Evolutionary conservation across 2,888 invertebrate genomes (phyloP).

Genomic region (Timandra comae): DNA sequence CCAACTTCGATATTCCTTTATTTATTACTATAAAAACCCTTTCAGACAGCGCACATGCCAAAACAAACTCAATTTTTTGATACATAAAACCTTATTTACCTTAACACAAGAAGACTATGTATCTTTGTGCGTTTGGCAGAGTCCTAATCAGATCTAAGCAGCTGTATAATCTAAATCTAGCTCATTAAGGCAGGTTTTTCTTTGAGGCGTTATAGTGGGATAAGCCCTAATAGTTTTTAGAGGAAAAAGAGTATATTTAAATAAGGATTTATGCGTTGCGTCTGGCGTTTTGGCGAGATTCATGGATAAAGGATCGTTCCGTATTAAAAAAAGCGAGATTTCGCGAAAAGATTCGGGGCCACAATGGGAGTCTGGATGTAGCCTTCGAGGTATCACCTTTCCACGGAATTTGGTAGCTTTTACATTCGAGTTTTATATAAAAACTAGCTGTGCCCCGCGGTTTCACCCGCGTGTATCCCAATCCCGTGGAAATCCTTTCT

Average conservation of each 20-base stretch:
- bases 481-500: no score
- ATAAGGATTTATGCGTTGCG: constrained; percentile 75
- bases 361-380: constrained; percentile 44
- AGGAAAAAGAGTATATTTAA: constrained; percentile 62
- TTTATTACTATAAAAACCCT: constrained; percentile 74
- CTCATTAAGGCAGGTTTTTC: constrained; percentile 26
- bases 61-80: constrained; percentile 12
- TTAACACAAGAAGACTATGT: constrained; percentile 22
- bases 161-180: constrained; percentile 28
- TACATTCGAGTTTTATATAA: no score
- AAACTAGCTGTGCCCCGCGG: no score
- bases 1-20: constrained; percentile 76
- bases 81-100: constrained; percentile 16
- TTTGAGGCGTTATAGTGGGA: constrained; percentile 14
- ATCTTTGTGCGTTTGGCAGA: constrained; percentile 25
- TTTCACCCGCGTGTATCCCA: no score
- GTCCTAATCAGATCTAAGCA: constrained; percentile 19
- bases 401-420: constrained; percentile 26
- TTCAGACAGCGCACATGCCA: constrained; percentile 21
- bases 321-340: constrained; percentile 54
- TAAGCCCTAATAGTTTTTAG: constrained; percentile 30
- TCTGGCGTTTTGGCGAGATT: constrained; percentile 74
- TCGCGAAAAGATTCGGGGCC: constrained; percentile 45
- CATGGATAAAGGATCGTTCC: constrained; percentile 62
- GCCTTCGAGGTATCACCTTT: constrained; percentile 37